Evolutionary conservation across 2,113 vertebrate genomes (phyloP).

Genomic region (Meles meles): DNA sequence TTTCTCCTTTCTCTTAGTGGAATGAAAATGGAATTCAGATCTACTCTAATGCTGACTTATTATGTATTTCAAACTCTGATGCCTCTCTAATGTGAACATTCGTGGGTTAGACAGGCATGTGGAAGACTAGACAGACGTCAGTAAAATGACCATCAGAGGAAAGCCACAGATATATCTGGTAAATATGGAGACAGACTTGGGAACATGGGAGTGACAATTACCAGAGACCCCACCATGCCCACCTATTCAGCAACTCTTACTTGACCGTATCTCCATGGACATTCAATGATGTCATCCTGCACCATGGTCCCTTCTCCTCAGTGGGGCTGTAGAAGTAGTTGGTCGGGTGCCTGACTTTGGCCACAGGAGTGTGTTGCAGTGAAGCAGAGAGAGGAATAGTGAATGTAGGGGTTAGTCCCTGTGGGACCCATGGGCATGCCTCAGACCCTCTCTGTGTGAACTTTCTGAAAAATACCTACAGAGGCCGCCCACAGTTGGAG

Average conservation of each 20-base stretch:
- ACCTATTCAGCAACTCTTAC: too few relatives aligned
- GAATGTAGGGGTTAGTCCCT: neutral
- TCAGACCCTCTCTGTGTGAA: neutral
- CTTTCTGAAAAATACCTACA: neutral
- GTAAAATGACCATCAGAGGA: neutral
- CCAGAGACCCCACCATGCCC: neutral
- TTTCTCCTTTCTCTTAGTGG: neutral
- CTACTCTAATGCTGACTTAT: neutral
- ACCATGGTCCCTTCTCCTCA: neutral
- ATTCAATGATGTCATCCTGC: neutral
- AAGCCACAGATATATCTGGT: neutral
- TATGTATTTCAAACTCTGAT: neutral
- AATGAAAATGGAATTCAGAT: neutral
- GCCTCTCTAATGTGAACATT: neutral
- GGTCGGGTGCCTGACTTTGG: neutral
- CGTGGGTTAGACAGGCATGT: fast-evolving
- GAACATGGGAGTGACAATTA: neutral
- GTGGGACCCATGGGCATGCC: neutral
- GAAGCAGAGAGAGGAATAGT: neutral
- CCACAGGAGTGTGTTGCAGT: neutral
- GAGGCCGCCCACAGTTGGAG: too few relatives aligned
- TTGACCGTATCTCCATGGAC: neutral
- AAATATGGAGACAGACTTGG: neutral
- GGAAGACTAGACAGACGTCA: neutral
- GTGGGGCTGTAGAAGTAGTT: neutral